Evolutionary conservation across 2,797 vertebrate genomes (phyloP).

Genomic region (Thaleichthys pacificus): DNA sequence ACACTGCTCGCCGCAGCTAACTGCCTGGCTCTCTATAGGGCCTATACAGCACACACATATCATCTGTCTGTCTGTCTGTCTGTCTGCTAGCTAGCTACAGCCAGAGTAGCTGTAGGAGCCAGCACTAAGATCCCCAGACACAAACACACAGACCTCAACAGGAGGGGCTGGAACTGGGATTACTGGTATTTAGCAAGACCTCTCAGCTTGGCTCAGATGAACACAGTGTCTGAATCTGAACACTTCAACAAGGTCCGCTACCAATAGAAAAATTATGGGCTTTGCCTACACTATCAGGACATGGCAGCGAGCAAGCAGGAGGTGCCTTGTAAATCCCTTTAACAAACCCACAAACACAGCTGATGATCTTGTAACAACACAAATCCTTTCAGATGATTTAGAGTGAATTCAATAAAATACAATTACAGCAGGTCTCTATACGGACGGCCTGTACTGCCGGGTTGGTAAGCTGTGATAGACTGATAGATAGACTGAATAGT

Average conservation of each 20-base stretch:
- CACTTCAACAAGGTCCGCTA: slow-evolving; percentile 11
- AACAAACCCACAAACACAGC: neutral
- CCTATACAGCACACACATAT: slow-evolving; percentile 12
- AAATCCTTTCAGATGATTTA: neutral
- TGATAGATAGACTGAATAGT: slow-evolving; percentile 27
- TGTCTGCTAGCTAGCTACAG: neutral
- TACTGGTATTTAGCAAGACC: slow-evolving; percentile 36
- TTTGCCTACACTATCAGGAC: slow-evolving; percentile 38
- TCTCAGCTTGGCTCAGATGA: slow-evolving; percentile 48
- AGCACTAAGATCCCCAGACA: slow-evolving; percentile 24
- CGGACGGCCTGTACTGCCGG: neutral
- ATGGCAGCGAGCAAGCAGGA: slow-evolving; percentile 34
- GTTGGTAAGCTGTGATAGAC: neutral
- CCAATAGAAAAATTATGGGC: slow-evolving; percentile 31
- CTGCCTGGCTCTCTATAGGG: neutral
- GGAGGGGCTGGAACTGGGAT: slow-evolving; percentile 37
- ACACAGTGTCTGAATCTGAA: slow-evolving; percentile 18
- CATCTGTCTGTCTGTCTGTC: neutral
- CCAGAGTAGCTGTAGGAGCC: slow-evolving; percentile 21
- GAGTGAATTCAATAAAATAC: neutral
- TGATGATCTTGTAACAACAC: neutral
- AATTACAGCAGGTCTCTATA: neutral
- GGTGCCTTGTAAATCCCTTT: neutral
- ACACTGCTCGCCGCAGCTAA: slow-evolving; percentile 27
- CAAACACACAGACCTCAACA: neutral